A percentile compares a stretch with the other conserved stretches of the same genome.
Evolutionary conservation across 2,888 invertebrate species (phyloP).

Genomic region (Caenorhabditis sp.): DNA sequence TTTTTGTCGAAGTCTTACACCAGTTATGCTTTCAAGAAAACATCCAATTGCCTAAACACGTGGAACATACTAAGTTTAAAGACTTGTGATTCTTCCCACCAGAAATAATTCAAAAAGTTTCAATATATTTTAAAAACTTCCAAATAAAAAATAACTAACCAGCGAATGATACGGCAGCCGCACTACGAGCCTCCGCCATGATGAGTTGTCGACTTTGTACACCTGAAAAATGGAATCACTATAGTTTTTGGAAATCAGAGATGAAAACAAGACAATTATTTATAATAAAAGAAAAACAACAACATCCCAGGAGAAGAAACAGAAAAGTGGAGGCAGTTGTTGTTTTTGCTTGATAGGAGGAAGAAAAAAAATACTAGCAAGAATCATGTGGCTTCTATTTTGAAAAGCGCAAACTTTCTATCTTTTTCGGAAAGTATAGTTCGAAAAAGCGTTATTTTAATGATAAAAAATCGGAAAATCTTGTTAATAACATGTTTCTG

Average conservation of each 20-base stretch:
- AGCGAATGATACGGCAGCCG: slow-evolving; percentile 62
- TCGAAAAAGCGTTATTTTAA: too few species aligned
- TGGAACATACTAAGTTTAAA: too few species aligned
- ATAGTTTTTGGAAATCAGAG: neutral
- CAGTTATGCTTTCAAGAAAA: too few species aligned
- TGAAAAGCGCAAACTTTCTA: too few species aligned
- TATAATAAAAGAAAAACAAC: neutral
- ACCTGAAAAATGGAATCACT: neutral
- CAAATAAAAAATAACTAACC: slow-evolving; percentile 18
- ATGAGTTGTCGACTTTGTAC: neutral
- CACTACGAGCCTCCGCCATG: slow-evolving; percentile 69
- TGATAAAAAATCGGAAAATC: too few species aligned
- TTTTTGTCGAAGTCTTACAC: too few species aligned
- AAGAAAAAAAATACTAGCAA: neutral
- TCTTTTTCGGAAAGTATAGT: too few species aligned
- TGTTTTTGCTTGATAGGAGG: neutral
- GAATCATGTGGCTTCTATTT: neutral
- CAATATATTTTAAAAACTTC: neutral
- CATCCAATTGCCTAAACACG: too few species aligned
- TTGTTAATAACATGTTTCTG: too few species aligned
- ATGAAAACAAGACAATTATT: neutral
- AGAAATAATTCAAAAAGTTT: neutral
- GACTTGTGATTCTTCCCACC: too few species aligned
- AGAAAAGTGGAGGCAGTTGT: neutral
- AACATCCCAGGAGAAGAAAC: neutral